Evolutionary conservation across 2,113 vertebrate genomes (phyloP), one percentile per base, ranked within the genome.

Genomic region (Sminthopsis crassicaudata): DNA sequence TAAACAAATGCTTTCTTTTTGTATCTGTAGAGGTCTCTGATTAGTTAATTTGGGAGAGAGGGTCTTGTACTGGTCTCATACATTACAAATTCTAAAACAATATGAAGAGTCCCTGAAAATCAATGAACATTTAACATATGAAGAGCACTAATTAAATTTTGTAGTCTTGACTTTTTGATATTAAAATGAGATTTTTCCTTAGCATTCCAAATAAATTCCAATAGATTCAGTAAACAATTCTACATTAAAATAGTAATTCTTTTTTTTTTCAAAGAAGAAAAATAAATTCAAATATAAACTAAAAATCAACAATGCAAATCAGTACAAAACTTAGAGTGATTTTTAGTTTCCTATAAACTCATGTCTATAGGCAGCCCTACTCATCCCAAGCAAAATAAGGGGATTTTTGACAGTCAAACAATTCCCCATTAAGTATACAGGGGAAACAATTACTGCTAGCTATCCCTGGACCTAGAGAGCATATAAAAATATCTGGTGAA

Each of bases 41-140:
- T 51, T 51, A 51, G 50, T 1, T 51, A 51, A 51, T 51, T 51
- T 51, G 50, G 50, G 50, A 51, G 9, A 51, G 50, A 51, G 50
- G 50, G 50, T 51, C 50, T 51, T 51, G 9, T 51, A 51, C 50
- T 1, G 9, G 50, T 51, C 50, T 11, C 9, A 6, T 9, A 51
- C 50, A 51, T 51, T 51, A 11, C 10, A 51, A 51, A 11, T 51
- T 51, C 14, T 30, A 30, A 90, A 67, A 54, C 89, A 36, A 90
- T 95, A 46, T 93, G 16, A 24, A 60, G 52, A 93, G 92, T 36
- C 2, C 0, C 90, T 93, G 93, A 89, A 92, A 92, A 89, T 95
- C 25, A n/a, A 0, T 57, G n/a, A 91, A 92, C 23, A 84, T 42
- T 27, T 57, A 60, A 48, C 48, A n/a, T 54, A 16, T 46, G 11